These are phyloP conservation scores for Ifrita kowaldi DNA, from an alignment of 2,113 vertebrate genomes.

Conservation along the genomic window DNA sequence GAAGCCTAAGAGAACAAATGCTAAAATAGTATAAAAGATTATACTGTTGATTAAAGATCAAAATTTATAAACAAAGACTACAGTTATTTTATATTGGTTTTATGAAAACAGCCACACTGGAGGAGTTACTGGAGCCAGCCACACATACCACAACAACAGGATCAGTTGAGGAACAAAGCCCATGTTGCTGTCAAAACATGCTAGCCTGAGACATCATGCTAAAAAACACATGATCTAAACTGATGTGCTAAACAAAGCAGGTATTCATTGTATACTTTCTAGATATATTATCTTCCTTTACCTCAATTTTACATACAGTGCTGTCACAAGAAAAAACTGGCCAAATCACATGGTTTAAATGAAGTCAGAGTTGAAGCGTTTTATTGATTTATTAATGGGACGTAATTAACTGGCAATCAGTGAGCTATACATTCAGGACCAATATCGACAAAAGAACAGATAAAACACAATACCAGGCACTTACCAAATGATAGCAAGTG, in stretches of 20 bases:
- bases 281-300: neutral
- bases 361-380: neutral
- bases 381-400: slow-evolving; percentile 46
- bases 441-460: neutral
- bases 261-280: neutral
- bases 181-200: neutral
- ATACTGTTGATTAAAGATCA: neutral
- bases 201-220: neutral
- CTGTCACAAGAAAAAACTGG: neutral
- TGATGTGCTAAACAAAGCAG: neutral
- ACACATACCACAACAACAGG: neutral
- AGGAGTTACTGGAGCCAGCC: neutral
- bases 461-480: neutral
- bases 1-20: neutral
- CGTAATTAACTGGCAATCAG: neutral
- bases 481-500: neutral
- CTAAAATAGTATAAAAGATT: neutral
- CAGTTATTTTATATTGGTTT: neutral
- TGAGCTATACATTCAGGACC: neutral
- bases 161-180: neutral
- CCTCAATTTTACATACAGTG: neutral
- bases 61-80: neutral
- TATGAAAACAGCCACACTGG: neutral
- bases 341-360: neutral
- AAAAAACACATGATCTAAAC: neutral